Percentiles rank a stretch among this genome's conserved stretches.
These are phyloP conservation scores for Oopsacas minuta DNA, from an alignment of 37 sponge, comb jelly and placozoan genomes.

Conservation along the genomic window DNA sequence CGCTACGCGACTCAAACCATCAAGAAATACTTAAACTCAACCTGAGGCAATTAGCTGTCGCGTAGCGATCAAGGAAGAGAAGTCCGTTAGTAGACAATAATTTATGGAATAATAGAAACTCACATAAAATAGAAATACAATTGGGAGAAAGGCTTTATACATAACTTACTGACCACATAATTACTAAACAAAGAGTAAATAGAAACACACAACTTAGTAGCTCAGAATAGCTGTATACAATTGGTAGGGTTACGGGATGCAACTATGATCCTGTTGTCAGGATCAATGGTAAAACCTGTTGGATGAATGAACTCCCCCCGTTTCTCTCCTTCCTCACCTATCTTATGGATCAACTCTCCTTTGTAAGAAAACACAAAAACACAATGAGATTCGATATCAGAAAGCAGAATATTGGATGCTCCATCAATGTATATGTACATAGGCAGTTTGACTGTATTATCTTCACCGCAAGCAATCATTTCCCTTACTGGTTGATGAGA, in stretches of 20 bases:
- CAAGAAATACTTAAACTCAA: too few relatives aligned
- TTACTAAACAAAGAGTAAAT: too few relatives aligned
- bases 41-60: too few relatives aligned
- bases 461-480: background rate
- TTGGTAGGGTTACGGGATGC: background rate
- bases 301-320: background rate
- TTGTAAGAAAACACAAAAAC: background rate
- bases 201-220: too few relatives aligned
- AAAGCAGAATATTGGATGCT: background rate
- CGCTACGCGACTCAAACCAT: too few relatives aligned
- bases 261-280: background rate
- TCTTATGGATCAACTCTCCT: background rate
- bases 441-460: background rate
- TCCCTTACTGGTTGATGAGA: background rate
- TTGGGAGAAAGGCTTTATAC: too few relatives aligned
- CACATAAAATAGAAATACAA: too few relatives aligned
- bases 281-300: background rate
- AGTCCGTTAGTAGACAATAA: too few relatives aligned
- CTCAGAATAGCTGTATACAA: background rate
- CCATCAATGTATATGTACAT: background rate
- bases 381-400: background rate
- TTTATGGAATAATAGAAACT: too few relatives aligned
- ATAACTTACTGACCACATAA: too few relatives aligned
- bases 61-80: too few relatives aligned
- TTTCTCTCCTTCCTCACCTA: background rate